Base-by-base conservation (phyloP, 2,113 vertebrate species). In the Potamarius usumacintae region DNA sequence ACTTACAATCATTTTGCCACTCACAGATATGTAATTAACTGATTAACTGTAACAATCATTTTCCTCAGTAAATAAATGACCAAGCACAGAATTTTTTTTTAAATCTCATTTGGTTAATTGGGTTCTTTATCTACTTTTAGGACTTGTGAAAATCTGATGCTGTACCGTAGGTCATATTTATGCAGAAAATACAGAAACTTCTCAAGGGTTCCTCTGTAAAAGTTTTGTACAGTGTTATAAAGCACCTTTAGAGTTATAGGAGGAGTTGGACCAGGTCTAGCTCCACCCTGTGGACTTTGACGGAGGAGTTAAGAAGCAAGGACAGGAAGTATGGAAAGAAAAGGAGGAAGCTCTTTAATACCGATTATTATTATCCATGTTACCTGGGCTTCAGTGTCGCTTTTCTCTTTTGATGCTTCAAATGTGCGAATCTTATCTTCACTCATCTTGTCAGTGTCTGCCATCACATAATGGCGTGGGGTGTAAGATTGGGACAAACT, bases 361-460 rank as follows among this genome's bases (percentile, higher is more conserved):
- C 34, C 34, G n/a, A 74, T 12, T 14, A 27, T 10, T 4, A 4
- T 62, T 17, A 8, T 27, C 57, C 48, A 78, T 17, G 17, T 25
- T 94, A 98, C 97, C 95, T 93, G 91, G 12, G 92, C 85, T 55
- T 74, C 0, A 15, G 94, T 63, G 85, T 90, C 89, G 4, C 53
- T 58, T 89, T 86, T 92, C 89, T 30, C 90, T 88, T 87, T 96
- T 2, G 93, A 92, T 62, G 48, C 90, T 92, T 99, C 98, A 90
- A 97, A 96, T 34, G 90, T 89, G 84, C 80, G 53, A 88, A 99
- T 97, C 89, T 98, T 99, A 69, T 96, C 96, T 92, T 97, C 95
- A 87, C 98, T 99, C 96, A 99, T 98, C 58, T 88, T 84, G 92
- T 99, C 98, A 0, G 97, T 96, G 89, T 98, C 97, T 42, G 98